These are phyloP conservation scores for Varanus komodoensis DNA, from an alignment of 2,113 vertebrate genomes.

Conservation along the genomic window DNA sequence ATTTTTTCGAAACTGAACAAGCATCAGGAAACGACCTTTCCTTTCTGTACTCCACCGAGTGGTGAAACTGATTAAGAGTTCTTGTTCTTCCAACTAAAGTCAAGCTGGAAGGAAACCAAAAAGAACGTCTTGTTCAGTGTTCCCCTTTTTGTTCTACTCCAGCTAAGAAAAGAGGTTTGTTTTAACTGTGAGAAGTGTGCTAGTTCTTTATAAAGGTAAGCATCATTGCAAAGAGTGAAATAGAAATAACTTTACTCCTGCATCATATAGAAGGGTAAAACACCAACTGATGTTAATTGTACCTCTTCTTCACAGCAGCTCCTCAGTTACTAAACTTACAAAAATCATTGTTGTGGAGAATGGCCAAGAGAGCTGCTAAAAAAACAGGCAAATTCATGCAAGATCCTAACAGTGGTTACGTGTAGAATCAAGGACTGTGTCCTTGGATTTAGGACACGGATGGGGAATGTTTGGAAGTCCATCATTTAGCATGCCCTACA, in stretches of 20 bases:
- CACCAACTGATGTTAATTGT: background rate
- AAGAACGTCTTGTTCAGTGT: background rate
- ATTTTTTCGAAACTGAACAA: background rate
- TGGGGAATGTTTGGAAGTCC: too few species aligned
- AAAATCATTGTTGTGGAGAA: background rate
- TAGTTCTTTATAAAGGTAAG: background rate
- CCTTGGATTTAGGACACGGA: background rate
- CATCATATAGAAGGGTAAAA: background rate
- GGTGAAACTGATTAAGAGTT: background rate
- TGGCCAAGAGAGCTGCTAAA: too few species aligned
- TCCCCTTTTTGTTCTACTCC: background rate
- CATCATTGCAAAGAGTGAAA: background rate
- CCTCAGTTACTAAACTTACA: background rate
- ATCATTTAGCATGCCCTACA: background rate
- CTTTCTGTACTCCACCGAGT: background rate
- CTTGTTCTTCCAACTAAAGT: background rate
- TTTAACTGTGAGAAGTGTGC: background rate
- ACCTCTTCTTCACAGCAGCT: background rate
- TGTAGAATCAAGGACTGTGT: background rate
- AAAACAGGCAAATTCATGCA: background rate
- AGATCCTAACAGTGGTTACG: too few species aligned
- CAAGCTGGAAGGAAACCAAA: background rate
- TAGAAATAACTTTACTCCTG: background rate
- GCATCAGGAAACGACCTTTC: background rate
- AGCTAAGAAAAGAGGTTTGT: background rate